These are phyloP conservation scores for Telmatherina bonti DNA, from an alignment of 2,797 vertebrate genomes.

Conservation along the genomic window DNA sequence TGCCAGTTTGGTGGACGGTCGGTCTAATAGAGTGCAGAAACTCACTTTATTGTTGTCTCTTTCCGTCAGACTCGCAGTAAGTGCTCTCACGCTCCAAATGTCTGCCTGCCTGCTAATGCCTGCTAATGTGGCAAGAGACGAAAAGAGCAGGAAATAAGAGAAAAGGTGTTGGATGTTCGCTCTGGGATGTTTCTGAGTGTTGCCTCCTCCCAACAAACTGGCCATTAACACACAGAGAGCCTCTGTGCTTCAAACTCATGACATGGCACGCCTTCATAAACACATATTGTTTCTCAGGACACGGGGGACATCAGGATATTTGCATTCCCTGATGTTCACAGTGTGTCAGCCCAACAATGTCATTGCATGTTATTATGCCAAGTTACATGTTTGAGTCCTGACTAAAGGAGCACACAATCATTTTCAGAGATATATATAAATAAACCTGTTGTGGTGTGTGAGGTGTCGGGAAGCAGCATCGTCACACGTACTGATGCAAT, in stretches of 20 bases:
- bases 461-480: too few species aligned
- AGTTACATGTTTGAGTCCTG: neutral
- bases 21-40: slow-evolving; percentile 14
- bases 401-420: neutral
- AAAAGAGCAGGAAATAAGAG: neutral
- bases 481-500: too few species aligned
- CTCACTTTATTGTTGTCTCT: slow-evolving; percentile 6
- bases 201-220: neutral
- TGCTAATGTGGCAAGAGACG: neutral
- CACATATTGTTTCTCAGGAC: slow-evolving; percentile 4
- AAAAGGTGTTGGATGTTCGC: neutral
- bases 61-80: slow-evolving; percentile 15
- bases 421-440: too few species aligned
- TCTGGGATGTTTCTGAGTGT: neutral
- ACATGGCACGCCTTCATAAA: neutral
- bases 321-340: neutral
- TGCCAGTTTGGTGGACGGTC: slow-evolving; percentile 1
- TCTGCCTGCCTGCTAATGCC: slow-evolving; percentile 2
- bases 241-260: slow-evolving; percentile 15
- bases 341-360: neutral
- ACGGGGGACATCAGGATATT: slow-evolving; percentile 15
- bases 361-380: neutral
- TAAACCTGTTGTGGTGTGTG: too few species aligned
- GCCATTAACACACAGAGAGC: slow-evolving; percentile 17
- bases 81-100: neutral